A percentile compares a stretch with the other conserved stretches of the same genome.
Evolutionary conservation across 2,888 invertebrate species (phyloP).

Genomic region (Acrobasis suavella): DNA sequence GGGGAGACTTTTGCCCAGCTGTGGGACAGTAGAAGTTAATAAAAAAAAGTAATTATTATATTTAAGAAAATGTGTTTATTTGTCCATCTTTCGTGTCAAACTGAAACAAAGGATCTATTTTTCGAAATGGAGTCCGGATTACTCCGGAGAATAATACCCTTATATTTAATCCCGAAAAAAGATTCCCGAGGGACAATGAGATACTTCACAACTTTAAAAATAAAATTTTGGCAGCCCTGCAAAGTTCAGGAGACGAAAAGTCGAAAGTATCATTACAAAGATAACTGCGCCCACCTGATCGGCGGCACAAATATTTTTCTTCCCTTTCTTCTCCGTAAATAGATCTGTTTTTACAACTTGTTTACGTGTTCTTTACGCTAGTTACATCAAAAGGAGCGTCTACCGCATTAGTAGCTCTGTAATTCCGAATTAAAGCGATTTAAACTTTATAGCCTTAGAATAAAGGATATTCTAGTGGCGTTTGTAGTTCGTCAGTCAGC

Average conservation of each 20-base stretch:
- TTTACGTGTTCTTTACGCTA: constrained; percentile 12
- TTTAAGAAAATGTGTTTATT: too few relatives aligned
- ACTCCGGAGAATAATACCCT: too few relatives aligned
- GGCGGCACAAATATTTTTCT: constrained; percentile 18
- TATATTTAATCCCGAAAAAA: too few relatives aligned
- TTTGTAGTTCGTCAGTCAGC: neutral
- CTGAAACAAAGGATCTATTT: too few relatives aligned
- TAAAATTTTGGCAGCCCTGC: neutral
- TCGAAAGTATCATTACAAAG: constrained; percentile 20
- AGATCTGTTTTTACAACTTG: constrained; percentile 19
- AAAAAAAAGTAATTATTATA: too few relatives aligned
- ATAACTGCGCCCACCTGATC: constrained; percentile 17
- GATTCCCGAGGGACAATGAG: too few relatives aligned
- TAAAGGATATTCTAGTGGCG: neutral
- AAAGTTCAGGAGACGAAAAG: neutral
- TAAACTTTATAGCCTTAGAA: neutral
- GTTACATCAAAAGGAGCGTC: constrained; percentile 14
- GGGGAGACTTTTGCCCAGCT: too few relatives aligned
- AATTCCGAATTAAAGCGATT: neutral
- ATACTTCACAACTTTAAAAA: too few relatives aligned
- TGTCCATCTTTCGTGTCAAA: too few relatives aligned
- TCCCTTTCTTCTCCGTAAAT: constrained; percentile 7
- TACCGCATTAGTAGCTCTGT: neutral
- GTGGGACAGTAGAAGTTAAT: too few relatives aligned
- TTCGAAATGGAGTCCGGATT: too few relatives aligned